Percentiles rank a stretch among this genome's conserved stretches.
Conservation (phyloP, 1,140 invertebrate species). For the Fopius arisanus region DNA sequence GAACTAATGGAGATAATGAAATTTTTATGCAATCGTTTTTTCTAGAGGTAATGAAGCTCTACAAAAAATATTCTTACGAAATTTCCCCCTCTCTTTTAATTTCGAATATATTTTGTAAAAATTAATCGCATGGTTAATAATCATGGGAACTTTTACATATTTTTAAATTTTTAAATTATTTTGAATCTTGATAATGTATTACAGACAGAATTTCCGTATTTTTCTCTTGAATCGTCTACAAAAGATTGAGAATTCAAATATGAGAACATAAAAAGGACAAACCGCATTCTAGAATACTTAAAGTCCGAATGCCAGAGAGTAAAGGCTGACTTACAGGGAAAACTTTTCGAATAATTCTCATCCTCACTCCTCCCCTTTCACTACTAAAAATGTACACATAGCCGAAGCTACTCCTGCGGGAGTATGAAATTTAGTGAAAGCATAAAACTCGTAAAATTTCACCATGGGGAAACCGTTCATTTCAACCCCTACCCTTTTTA, state of each 20-base stretch:
- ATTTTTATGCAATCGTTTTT: no score
- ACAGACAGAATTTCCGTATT: no score
- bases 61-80: no score
- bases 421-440: conserved; percentile 10
- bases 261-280: neutral
- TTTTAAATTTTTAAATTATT: no score
- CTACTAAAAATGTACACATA: neutral
- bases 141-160: no score
- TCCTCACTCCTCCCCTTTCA: neutral
- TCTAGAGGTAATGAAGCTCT: no score
- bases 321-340: conserved; percentile 17
- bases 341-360: conserved; percentile 23
- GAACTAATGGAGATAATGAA: no score
- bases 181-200: no score
- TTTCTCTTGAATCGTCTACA: neutral
- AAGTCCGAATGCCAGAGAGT: neutral
- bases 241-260: neutral
- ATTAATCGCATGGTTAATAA: no score
- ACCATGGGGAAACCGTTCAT: conserved; percentile 9
- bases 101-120: no score
- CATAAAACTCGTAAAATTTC: conserved; percentile 18
- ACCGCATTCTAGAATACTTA: neutral
- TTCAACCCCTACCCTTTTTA: neutral
- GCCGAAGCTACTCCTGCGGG: neutral
- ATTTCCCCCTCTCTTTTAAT: no score